These are phyloP conservation scores for Eupithecia exiguata DNA, from an alignment of 2,888 invertebrate genomes.

Conservation along the genomic window DNA sequence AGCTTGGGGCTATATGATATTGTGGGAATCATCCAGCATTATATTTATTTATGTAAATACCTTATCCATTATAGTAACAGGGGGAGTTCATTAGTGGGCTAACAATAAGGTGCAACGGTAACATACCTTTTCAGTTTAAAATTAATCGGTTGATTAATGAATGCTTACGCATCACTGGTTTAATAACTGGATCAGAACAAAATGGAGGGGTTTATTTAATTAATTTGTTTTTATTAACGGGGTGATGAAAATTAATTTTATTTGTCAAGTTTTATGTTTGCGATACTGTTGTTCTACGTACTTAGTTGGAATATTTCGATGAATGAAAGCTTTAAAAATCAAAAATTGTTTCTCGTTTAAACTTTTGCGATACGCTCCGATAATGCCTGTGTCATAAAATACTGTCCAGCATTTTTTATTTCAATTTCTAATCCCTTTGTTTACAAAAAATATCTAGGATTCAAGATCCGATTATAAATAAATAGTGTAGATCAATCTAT, in stretches of 20 bases:
- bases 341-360: too few species aligned
- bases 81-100: background rate
- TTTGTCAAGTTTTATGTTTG: background rate
- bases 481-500: too few species aligned
- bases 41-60: too few species aligned
- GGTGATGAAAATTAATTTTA: background rate
- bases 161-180: constrained; percentile 6
- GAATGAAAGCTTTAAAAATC: too few species aligned
- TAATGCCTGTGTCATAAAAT: background rate
- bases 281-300: too few species aligned
- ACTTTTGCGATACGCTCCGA: background rate
- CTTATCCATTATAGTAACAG: background rate
- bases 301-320: too few species aligned
- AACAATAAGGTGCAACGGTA: background rate
- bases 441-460: background rate
- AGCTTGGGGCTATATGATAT: too few species aligned
- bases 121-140: constrained; percentile 10
- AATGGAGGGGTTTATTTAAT: constrained; percentile 5
- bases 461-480: background rate
- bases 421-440: background rate
- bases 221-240: constrained; percentile 1
- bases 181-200: constrained; percentile 14
- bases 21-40: background rate
- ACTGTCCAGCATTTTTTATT: background rate
- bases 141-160: constrained; percentile 19